A percentile compares a stretch with the other conserved stretches of the same genome.
Conservation (phyloP, 2,888 invertebrate species). For the Agrotis exclamationis region DNA sequence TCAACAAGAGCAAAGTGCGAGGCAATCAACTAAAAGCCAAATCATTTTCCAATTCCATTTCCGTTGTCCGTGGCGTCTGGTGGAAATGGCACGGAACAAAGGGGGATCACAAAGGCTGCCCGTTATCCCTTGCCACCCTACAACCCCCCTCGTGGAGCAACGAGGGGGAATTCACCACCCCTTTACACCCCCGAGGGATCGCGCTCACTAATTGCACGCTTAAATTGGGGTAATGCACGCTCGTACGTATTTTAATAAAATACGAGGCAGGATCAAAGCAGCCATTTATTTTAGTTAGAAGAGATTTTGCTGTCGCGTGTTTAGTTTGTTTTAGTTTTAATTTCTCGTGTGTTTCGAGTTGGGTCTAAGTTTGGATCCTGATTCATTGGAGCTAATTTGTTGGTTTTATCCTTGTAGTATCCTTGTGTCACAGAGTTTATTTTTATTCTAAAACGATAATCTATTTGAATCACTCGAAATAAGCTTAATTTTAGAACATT, state of each 20-base stretch:
- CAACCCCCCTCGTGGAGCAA: constrained; percentile 63
- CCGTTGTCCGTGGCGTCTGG: constrained; percentile 78
- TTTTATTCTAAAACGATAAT: not conserved
- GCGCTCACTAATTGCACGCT: constrained; percentile 87
- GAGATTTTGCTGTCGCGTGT: constrained; percentile 77
- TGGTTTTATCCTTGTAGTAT: not conserved
- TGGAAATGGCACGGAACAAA: constrained; percentile 83
- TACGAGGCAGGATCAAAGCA: constrained; percentile 84
- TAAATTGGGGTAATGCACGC: constrained; percentile 90
- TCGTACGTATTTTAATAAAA: constrained; percentile 87
- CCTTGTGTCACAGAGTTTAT: no score
- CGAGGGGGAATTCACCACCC: constrained; percentile 68
- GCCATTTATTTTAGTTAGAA: constrained; percentile 87
- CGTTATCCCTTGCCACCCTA: constrained; percentile 69
- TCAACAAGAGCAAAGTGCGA: constrained; percentile 61
- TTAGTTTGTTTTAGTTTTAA: constrained; percentile 53
- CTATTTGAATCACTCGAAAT: not conserved
- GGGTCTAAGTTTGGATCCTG: constrained; percentile 11
- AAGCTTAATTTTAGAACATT: not conserved
- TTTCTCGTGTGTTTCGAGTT: constrained; percentile 21
- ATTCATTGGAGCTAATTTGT: constrained; percentile 10
- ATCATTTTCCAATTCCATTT: constrained; percentile 90
- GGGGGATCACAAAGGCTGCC: constrained; percentile 83
- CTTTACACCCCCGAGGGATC: constrained; percentile 71
- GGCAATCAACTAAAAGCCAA: constrained; percentile 90